These are phyloP conservation scores for Lophura nycthemera DNA, from an alignment of 2,113 vertebrate genomes.

Conservation along the genomic window DNA sequence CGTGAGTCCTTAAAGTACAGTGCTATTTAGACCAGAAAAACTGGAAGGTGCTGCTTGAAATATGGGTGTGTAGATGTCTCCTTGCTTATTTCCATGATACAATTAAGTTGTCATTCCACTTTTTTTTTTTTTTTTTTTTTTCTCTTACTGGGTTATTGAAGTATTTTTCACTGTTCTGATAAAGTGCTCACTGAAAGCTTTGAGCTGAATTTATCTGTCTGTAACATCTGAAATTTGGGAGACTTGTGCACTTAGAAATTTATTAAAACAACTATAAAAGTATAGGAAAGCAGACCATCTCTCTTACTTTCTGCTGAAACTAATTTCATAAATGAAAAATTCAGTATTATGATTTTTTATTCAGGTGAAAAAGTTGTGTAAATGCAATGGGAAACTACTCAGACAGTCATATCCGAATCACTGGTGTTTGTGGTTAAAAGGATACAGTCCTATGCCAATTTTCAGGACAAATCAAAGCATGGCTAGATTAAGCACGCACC, in stretches of 20 bases:
- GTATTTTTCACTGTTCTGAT: neutral
- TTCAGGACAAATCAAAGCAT: neutral
- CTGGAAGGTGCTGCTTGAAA: constrained; percentile 52
- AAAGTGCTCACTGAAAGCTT: neutral
- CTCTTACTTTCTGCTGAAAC: neutral
- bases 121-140: constrained; percentile 17
- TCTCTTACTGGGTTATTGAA: neutral
- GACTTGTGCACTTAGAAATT: neutral
- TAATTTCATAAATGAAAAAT: neutral
- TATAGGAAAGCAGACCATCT: neutral
- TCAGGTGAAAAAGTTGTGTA: neutral
- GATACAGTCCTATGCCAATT: neutral
- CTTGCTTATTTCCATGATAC: constrained; percentile 24
- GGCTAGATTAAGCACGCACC: neutral
- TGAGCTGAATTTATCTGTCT: neutral
- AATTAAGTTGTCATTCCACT: constrained; percentile 13
- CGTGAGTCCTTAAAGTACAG: neutral
- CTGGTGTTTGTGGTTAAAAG: neutral
- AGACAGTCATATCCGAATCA: neutral
- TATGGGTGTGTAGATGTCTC: constrained; percentile 49
- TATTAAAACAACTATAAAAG: neutral
- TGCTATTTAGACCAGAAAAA: constrained; percentile 56
- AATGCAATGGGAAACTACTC: neutral
- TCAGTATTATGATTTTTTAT: neutral
- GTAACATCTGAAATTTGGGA: neutral